Evolutionary conservation across 2,888 invertebrate genomes (phyloP), one percentile per base, ranked within the genome.

Genomic region (Tenthredo amoena): DNA sequence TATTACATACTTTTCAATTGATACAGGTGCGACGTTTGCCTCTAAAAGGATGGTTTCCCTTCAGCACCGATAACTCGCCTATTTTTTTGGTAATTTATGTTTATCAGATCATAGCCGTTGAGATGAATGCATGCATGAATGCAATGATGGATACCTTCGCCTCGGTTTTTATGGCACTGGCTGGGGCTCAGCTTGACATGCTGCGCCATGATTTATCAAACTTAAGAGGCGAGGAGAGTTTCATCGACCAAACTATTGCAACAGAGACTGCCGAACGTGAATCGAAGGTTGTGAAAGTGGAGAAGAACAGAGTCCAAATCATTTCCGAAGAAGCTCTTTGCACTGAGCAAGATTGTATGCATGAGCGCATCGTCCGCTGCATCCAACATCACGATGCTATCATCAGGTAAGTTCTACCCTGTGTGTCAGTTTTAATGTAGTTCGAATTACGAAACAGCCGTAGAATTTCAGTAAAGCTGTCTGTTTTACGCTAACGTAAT

Each of bases 121-220:
- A 92, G 55, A 88, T 94, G 31, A 94, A 94, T 0, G 95, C 95
- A 0, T 92, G 91, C 85, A 92, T 94, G 84, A 95, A 95, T 90
- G 94, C 95, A 0, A 93, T 93, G 86, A 94, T 95, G 86, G 95
- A 95, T 85, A 94, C 94, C 0, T 88, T 94, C 85, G 94, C 94
- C 65, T 93, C 94, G 0, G 91, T 94, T 0, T 91, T 95, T 72
- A 93, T 95, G 85, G 94, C 94, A 0, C 94, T 95, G 90, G 94
- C 94, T 87, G 91, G 94, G 6, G 95, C 94, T 58, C 94, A 95
- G 34, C 89, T 95, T 74, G 92, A 91, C 37, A 92, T 95, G n/a
- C 88, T 95, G 3, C 94, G 93, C 0, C 88, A 94, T 58, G 89
- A 94, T 0, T 89, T 95, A 65, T 91, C 88, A 85, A 87, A 87